Evolutionary conservation across 2,888 invertebrate species (phyloP).

Genomic region (Macropis europaea): DNA sequence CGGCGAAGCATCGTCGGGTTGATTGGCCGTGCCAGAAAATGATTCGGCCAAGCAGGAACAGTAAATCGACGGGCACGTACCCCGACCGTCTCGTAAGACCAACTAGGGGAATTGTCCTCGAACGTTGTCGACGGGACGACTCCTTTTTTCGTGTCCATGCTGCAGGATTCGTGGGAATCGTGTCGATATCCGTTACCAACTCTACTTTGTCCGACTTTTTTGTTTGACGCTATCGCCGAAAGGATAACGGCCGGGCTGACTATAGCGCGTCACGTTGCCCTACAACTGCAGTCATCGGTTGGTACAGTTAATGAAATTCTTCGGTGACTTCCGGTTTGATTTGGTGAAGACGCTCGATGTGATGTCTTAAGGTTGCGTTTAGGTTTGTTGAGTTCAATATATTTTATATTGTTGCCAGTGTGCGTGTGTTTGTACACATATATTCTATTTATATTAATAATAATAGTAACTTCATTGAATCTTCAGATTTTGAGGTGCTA

Average conservation of each 20-base stretch:
- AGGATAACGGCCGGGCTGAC: not conserved
- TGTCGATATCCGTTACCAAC: conserved; percentile 37
- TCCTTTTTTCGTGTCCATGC: not conserved
- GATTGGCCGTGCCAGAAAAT: conserved; percentile 29
- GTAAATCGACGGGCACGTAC: conserved; percentile 35
- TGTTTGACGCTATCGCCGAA: not conserved
- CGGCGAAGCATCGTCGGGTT: conserved; percentile 33
- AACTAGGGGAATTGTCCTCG: conserved; percentile 34
- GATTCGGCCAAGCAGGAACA: conserved; percentile 38
- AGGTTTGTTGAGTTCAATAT: no score
- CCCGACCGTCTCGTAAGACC: conserved; percentile 23
- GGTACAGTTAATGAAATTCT: no score
- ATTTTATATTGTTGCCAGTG: no score
- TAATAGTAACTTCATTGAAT: no score
- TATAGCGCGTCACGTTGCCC: not conserved
- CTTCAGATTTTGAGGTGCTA: no score
- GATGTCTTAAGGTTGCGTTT: no score
- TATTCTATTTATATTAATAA: no score
- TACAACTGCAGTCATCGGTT: no score
- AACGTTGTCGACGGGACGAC: not conserved
- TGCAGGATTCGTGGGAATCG: conserved; percentile 46
- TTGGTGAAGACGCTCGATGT: no score
- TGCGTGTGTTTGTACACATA: no score
- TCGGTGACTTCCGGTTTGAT: no score
- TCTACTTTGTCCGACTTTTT: conserved; percentile 15